Base-by-base conservation (phyloP, 2,888 invertebrate genomes). In the Microdon myrmicae region DNA sequence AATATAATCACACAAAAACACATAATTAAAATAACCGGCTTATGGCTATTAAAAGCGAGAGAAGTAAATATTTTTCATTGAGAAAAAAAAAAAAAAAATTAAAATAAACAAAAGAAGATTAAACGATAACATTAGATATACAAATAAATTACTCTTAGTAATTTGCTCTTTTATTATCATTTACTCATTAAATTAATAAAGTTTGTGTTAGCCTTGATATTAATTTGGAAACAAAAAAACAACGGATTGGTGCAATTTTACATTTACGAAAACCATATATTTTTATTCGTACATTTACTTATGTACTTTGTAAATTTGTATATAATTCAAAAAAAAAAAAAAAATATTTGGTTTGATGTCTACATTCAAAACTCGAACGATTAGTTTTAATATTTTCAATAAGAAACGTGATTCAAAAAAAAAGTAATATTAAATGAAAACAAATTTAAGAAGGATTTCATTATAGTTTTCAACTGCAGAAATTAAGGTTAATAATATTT, bases 251-350 rank as follows among this genome's bases (percentile, higher is more conserved):
- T 56, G 49, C 61, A 56, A 51, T 45, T 56, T 47, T 14, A 59
- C 38, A 29, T 53, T 31, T 43, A 14, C 16, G 17, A 22, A 39
- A 28, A 29, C 16, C 14, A 44, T 6, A 29, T 29, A 29, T 26
- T 34, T 16, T 32, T 47, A 47, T 41, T 43, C 47, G 45, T 47
- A 64, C 47, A 23, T 45, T n/a, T n/a, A n/a, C n/a, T n/a, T 35
- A 43, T 58, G 56, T 51, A 45, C 64, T 47, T 58, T 64, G 64
- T 64, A 64, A 43, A 64, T 58, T 64, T 64, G 64, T 64, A 64
- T 56, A 64, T 64, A 64, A n/a, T n/a, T n/a, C 23, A 45, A 47
- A 16, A 45, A 13, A 29, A 37, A 37, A 31, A 51, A n/a, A 58
- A 64, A 47, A 23, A 51, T 45, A 58, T 51, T n/a, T n/a, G n/a